A percentile compares a stretch with the other conserved stretches of the same genome.
Conservation (phyloP, 1,140 invertebrate genomes). For the Drosophila leontia region DNA sequence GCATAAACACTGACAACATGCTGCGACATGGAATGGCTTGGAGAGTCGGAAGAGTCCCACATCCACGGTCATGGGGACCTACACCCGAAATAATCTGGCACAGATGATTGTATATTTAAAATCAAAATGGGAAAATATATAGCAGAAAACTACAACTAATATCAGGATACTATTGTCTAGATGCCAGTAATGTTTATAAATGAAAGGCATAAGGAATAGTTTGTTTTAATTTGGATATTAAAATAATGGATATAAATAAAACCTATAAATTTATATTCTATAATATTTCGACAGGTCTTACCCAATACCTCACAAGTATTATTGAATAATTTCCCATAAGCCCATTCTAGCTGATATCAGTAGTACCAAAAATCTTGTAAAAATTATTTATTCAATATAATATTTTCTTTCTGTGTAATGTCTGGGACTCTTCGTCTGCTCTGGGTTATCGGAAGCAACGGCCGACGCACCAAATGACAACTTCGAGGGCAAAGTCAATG, state of each 20-base stretch:
- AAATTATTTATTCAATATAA: no score
- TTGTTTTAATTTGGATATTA: no score
- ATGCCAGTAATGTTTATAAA: not conserved
- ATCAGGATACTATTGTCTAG: no score
- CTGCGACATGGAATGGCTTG: conserved; percentile 60
- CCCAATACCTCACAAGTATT: not conserved
- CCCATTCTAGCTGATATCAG: not conserved
- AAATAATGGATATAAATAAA: no score
- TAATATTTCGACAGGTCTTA: no score
- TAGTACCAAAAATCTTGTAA: not conserved
- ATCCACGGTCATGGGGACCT: conserved; percentile 13
- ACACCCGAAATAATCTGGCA: conserved; percentile 1
- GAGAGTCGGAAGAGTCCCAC: not conserved
- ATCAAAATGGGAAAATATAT: not conserved
- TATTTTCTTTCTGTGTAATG: conserved; percentile 9
- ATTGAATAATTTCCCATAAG: not conserved
- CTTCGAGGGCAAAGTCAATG: conserved; percentile 81
- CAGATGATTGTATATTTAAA: not conserved
- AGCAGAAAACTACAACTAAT: no score
- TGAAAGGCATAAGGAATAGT: no score
- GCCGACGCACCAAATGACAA: conserved; percentile 65
- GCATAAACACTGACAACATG: conserved; percentile 77
- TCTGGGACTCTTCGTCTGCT: not conserved
- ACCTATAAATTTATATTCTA: no score
- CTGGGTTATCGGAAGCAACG: conserved; percentile 62